Conservation (phyloP, 1,140 invertebrate genomes). For the Papilio xuthus region DNA sequence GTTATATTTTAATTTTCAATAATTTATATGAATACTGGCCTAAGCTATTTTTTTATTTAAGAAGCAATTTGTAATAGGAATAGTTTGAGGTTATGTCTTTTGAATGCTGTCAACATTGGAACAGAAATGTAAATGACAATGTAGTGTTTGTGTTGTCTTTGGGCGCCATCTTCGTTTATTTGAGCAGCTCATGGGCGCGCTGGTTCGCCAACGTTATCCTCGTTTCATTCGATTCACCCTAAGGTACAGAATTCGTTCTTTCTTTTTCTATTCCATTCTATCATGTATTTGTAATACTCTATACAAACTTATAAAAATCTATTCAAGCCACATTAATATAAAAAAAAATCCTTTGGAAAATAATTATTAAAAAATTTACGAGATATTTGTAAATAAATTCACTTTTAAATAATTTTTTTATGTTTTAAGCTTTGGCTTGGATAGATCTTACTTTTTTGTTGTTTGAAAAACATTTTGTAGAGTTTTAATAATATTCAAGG, state of each 20-base stretch:
- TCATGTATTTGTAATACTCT: conserved; percentile 55
- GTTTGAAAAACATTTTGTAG: conserved; percentile 6
- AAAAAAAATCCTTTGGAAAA: no score
- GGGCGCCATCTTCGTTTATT: conserved; percentile 83
- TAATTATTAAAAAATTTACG: no score
- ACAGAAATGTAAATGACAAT: conserved; percentile 44
- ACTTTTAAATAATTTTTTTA: no score
- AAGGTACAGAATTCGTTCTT: conserved; percentile 67
- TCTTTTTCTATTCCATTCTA: conserved; percentile 48
- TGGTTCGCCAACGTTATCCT: conserved; percentile 93
- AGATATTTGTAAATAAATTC: no score
- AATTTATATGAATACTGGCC: neutral
- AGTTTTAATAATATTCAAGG: conserved; percentile 26
- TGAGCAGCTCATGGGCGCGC: conserved; percentile 91
- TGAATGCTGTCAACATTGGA: neutral
- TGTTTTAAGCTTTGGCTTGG: neutral
- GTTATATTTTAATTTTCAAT: neutral
- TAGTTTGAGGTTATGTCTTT: conserved; percentile 30
- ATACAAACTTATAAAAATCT: conserved; percentile 28
- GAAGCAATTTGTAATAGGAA: conserved; percentile 9
- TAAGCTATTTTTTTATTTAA: neutral
- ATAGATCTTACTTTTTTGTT: neutral
- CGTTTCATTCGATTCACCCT: conserved; percentile 88
- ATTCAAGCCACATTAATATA: neutral
- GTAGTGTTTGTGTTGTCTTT: conserved; percentile 65